Evolutionary conservation across 2,113 vertebrate genomes (phyloP).

Genomic region (Paraplagusia blochii): DNA sequence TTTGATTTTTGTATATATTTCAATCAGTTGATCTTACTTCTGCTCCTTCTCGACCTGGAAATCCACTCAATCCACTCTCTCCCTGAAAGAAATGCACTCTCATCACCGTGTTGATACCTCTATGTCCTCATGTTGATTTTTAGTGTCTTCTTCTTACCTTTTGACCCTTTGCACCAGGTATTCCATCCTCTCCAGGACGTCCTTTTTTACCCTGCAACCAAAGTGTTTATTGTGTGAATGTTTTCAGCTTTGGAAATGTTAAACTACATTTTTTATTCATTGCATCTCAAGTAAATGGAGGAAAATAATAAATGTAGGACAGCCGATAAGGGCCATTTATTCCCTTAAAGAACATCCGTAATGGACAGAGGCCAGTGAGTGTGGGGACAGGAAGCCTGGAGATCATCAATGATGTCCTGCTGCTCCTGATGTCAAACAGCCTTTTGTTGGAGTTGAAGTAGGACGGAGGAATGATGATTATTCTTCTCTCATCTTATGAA

Average conservation of each 20-base stretch:
- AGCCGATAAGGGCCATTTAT: too few species aligned
- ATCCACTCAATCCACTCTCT: slow-evolving; percentile 81
- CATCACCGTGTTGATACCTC: not conserved
- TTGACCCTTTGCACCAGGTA: slow-evolving; percentile 78
- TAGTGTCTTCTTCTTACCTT: slow-evolving; percentile 72
- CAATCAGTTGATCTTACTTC: slow-evolving; percentile 80
- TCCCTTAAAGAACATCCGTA: not conserved
- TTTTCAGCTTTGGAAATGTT: too few species aligned
- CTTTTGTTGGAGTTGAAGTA: slow-evolving; percentile 37
- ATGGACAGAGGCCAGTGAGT: not conserved
- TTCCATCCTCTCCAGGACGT: slow-evolving; percentile 82
- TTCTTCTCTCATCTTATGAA: slow-evolving; percentile 29
- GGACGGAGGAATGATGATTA: slow-evolving; percentile 42
- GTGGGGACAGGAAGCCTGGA: not conserved
- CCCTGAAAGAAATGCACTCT: slow-evolving; percentile 70
- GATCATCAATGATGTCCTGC: slow-evolving; percentile 3
- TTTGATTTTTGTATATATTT: too few species aligned
- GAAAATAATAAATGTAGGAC: not conserved
- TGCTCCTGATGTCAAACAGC: slow-evolving; percentile 46
- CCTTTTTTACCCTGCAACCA: slow-evolving; percentile 84
- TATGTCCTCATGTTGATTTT: not conserved
- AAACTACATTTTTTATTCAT: too few species aligned
- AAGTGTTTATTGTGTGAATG: not conserved
- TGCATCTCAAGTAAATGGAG: too few species aligned
- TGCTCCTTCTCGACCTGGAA: slow-evolving; percentile 81